Conservation (phyloP, 2,113 vertebrate genomes). For the Drymodes brunneopygia region DNA sequence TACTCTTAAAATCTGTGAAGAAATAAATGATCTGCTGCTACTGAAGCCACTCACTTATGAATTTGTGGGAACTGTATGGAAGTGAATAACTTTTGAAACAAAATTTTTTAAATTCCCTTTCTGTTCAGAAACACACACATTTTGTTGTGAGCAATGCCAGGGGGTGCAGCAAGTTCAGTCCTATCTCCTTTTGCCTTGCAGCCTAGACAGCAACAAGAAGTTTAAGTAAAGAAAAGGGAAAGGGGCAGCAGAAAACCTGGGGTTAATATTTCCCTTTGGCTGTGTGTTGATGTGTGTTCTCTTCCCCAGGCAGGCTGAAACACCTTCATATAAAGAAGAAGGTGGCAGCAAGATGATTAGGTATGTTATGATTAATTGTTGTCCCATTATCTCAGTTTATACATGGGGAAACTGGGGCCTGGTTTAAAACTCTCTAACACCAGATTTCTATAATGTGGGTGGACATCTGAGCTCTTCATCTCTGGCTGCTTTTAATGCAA, state of each 20-base stretch:
- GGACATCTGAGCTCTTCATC: not conserved
- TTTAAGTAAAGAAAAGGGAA: not conserved
- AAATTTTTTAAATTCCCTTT: not conserved
- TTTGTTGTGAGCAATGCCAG: not conserved
- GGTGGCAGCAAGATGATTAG: not conserved
- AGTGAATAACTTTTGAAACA: not conserved
- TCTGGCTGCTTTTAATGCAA: not conserved
- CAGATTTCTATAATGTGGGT: not conserved
- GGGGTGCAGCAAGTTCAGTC: not conserved
- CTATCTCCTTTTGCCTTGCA: not conserved
- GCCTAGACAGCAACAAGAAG: not conserved
- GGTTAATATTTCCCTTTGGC: fast-evolving
- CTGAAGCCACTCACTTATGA: not conserved
- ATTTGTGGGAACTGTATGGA: not conserved
- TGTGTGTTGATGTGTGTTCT: fast-evolving
- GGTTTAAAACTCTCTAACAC: not conserved
- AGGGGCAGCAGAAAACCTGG: not conserved
- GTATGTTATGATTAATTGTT: not conserved
- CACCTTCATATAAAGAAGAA: not conserved
- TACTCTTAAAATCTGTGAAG: not conserved
- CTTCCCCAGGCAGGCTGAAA: not conserved
- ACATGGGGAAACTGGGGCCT: not conserved
- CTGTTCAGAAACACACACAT: not conserved
- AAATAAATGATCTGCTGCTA: not conserved
- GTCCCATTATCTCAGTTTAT: not conserved